Conservation (phyloP, 2,888 invertebrate species). For the Hofmannophila pseudospretella region DNA sequence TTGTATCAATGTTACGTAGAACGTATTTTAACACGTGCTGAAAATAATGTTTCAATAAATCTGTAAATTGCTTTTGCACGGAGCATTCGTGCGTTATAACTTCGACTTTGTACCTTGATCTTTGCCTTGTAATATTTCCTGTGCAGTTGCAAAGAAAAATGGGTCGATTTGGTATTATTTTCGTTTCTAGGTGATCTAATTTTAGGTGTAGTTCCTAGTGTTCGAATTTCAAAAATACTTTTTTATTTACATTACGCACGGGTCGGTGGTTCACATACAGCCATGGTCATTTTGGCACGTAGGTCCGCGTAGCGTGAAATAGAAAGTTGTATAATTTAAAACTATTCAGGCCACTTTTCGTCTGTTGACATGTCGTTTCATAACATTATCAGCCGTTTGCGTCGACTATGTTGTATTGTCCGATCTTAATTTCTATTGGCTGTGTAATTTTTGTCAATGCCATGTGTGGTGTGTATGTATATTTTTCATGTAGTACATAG, state of each 20-base stretch:
- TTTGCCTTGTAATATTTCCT: conserved; percentile 18
- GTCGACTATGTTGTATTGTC: too few relatives aligned
- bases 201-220: conserved; percentile 44
- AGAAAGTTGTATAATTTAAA: conserved; percentile 37
- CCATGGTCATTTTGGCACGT: background rate
- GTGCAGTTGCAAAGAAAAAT: conserved; percentile 23
- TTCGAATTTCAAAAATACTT: conserved; percentile 27
- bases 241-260: conserved; percentile 7
- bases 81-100: conserved; percentile 22
- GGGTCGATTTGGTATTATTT: conserved; percentile 45
- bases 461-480: too few relatives aligned
- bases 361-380: conserved; percentile 52
- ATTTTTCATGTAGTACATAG: too few relatives aligned
- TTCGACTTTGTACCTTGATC: conserved; percentile 36
- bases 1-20: conserved; percentile 31
- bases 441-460: too few relatives aligned
- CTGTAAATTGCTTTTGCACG: conserved; percentile 39
- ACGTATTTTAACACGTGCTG: conserved; percentile 52
- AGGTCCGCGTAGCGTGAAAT: background rate
- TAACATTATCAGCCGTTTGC: conserved; percentile 31
- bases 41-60: conserved; percentile 34
- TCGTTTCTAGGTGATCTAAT: conserved; percentile 57
- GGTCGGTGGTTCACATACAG: conserved; percentile 1
- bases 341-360: conserved; percentile 33
- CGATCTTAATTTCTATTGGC: too few relatives aligned